Base-by-base conservation (phyloP, 2,113 vertebrate genomes). In the Cyprinodon variegatus region DNA sequence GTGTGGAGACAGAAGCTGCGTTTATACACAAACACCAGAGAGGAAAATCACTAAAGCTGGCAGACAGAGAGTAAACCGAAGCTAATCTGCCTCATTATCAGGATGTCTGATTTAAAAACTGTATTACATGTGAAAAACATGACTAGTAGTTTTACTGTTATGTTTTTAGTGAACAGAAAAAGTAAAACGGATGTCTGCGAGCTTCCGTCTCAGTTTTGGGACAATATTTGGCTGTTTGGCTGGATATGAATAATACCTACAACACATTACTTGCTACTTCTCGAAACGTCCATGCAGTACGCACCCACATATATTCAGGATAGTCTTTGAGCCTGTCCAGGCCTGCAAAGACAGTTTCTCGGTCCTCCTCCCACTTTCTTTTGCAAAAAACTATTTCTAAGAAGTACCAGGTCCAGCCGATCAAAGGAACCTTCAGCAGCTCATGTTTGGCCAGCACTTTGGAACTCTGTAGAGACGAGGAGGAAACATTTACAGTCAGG, bases 361-460 rank as follows among this genome's bases (percentile, higher is more conserved):
- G 93, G 92, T 99, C 98, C 62, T 99, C 98, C 75, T 99, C 98
- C 98, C 98, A 99, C 85, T 94, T 98, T 76, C 98, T 95, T 89
- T 97, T 98, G 90, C 98, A 99, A 93, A 99, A 99, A 12, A 99
- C 98, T 0, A 98, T 98, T 93, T 99, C 98, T 29, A 99, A 93
- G 88, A 99, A 99, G 91, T 99, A 99, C 98, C 98, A 99, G 0
- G 98, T 99, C 98, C 98, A 99, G 79, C 98, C 98, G 10, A 99
- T 98, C 68, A 99, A 94, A 81, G 98, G 98, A 61, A 99, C 97
- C 1, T 95, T 98, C 0, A 98, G 93, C 20, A 99, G 94, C 92
- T 99, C 98, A 48, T 96, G 96, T 91, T 99, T 99, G 22, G 98
- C 98, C 70, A 99, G 93, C 67, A 99, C 98, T 88, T 99, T 99